Evolutionary conservation across 2,113 vertebrate species (phyloP).

Genomic region (Manacus vitellinus): DNA sequence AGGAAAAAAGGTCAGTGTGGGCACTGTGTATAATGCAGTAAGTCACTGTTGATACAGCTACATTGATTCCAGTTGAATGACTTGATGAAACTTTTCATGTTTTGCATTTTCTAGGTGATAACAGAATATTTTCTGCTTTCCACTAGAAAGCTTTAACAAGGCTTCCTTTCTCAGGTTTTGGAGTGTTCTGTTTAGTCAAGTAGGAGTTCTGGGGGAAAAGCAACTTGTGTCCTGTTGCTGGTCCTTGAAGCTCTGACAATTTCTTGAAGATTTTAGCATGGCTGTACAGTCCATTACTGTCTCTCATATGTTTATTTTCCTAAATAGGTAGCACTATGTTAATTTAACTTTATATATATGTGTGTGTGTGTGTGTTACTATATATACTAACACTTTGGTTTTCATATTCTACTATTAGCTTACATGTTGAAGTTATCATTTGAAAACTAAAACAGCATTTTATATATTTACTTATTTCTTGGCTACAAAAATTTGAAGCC

Average conservation of each 20-base stretch:
- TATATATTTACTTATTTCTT: not conserved
- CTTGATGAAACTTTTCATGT: not conserved
- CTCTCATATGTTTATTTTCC: not conserved
- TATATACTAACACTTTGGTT: not conserved
- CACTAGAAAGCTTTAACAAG: not conserved
- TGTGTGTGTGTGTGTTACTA: not conserved
- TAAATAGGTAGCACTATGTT: not conserved
- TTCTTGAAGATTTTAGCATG: not conserved
- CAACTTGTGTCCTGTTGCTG: fast-evolving
- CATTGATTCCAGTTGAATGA: not conserved
- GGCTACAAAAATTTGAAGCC: not conserved
- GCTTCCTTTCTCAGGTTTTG: not conserved
- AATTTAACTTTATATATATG: not conserved
- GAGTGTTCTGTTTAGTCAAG: not conserved
- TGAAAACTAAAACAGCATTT: not conserved
- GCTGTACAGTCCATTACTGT: not conserved
- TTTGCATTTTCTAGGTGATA: not conserved
- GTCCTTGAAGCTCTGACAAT: not conserved
- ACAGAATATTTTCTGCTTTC: not conserved
- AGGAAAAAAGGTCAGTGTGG: constrained; percentile 83
- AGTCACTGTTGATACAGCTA: not conserved
- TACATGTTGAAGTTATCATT: not conserved
- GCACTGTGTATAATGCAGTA: not conserved
- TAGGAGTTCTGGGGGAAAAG: not conserved
- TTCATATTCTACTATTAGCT: not conserved